Evolutionary conservation across 2,888 invertebrate species (phyloP), one percentile per base, ranked within the genome.

Genomic region (Drosophila ustulata): DNA sequence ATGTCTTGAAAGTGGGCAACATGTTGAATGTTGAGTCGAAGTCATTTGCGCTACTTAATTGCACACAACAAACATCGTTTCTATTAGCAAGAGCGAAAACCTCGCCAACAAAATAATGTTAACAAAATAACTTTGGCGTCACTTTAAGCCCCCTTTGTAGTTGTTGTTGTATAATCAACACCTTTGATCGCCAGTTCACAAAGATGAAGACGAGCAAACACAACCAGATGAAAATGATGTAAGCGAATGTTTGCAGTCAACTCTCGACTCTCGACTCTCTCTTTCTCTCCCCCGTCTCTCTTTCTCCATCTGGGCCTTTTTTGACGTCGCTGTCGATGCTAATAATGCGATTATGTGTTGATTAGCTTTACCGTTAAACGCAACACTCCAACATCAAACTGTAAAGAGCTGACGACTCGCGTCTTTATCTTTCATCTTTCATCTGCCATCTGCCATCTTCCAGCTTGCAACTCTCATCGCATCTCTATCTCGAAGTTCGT

Each of bases 331-430:
- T 55, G 53, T 34, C 51, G 46, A 68, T 63, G 80, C 72, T 85
- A 85, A 84, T 82, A 82, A 82, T 80, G 80, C 78, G 83, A 85
- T 85, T 85, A 83, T 76, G 78, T 64, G 80, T 78, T 80, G 78
- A 82, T 85, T 78, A 82, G 78, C 76, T 78, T 50, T 51, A 79
- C 82, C 73, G 84, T 76, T 79, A 65, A 66, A 61, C 49, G 45
- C 64, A 55, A 59, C 67, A 64, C 66, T 67, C 63, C 41, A 11
- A 37, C 55, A 11, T 51, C 50, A 55, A 75, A 75, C 75, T 62
- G 67, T 75, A 65, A 75, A 75, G 37, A 39, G 37, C 53, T 39
- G 13, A 46, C 45, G 34, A 37, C 26, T 28, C 57, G 25, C 37
- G 37, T 4, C 41, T 47, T 57, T 28, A 23, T 30, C 28, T 58